Conservation (phyloP, 2,888 invertebrate genomes). For the Hirudinaria manillensis region DNA sequence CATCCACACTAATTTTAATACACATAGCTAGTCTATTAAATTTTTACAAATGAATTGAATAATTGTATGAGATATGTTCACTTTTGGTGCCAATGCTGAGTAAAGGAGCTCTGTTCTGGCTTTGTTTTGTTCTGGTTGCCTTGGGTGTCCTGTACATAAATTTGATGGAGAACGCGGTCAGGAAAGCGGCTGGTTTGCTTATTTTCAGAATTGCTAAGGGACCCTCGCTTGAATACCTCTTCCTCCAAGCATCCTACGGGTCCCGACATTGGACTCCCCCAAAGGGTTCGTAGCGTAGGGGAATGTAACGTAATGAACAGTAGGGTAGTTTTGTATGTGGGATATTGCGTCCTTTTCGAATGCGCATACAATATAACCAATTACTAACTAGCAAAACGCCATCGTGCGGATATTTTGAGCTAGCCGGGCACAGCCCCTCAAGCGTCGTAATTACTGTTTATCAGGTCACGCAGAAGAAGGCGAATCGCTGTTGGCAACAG, state of each 20-base stretch:
- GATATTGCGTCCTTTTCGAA: not conserved
- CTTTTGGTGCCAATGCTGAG: too few species aligned
- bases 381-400: too few species aligned
- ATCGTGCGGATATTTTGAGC: too few species aligned
- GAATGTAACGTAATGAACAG: not conserved
- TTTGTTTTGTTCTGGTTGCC: too few species aligned
- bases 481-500: not conserved
- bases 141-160: too few species aligned
- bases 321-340: not conserved
- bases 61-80: too few species aligned
- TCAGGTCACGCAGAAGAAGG: slow-evolving; percentile 3
- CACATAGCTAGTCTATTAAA: too few species aligned
- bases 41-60: too few species aligned
- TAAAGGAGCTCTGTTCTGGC: too few species aligned
- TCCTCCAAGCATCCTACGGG: slow-evolving; percentile 19
- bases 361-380: too few species aligned
- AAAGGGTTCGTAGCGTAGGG: not conserved
- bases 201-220: not conserved
- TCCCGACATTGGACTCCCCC: slow-evolving; percentile 20
- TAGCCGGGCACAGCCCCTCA: too few species aligned
- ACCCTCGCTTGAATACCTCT: not conserved
- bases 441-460: not conserved
- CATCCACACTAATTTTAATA: too few species aligned
- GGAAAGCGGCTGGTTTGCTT: slow-evolving; percentile 11
- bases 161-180: not conserved